Evolutionary conservation across 2,113 vertebrate genomes (phyloP).

Genomic region (Cacatua alba): DNA sequence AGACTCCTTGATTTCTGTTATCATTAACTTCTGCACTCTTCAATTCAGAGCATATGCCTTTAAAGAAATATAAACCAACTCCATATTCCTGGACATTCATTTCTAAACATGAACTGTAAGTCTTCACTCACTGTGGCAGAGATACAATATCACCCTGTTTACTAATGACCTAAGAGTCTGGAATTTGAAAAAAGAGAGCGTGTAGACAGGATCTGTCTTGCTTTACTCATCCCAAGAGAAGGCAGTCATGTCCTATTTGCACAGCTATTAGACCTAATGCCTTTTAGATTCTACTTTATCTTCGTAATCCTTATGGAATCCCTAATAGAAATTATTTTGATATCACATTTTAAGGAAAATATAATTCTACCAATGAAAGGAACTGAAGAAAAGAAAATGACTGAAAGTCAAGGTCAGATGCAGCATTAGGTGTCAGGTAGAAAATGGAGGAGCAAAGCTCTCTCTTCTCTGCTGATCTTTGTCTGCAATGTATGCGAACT

Average conservation of each 20-base stretch:
- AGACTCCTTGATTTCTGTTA: constrained; percentile 40
- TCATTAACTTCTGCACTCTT: constrained; percentile 33
- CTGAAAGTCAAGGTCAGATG: background rate
- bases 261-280: background rate
- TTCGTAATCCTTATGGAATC: background rate
- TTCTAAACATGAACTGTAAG: background rate
- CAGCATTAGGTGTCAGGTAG: background rate
- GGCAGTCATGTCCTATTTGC: background rate
- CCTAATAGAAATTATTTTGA: background rate
- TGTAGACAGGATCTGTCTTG: background rate
- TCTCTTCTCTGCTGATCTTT: background rate
- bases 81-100: background rate
- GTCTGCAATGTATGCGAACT: background rate
- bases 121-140: background rate
- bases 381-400: background rate
- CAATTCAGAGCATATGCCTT: background rate
- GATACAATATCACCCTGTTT: constrained; percentile 8
- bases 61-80: constrained; percentile 54
- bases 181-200: background rate
- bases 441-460: background rate
- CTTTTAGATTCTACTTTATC: background rate
- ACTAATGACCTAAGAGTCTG: constrained; percentile 27
- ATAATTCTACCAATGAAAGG: background rate
- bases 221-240: background rate
- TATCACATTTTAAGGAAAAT: background rate